phyloP scores from a whole-genome alignment of 2,113 vertebrate genomes.

The Thinocorus orbignyianus region DNA sequence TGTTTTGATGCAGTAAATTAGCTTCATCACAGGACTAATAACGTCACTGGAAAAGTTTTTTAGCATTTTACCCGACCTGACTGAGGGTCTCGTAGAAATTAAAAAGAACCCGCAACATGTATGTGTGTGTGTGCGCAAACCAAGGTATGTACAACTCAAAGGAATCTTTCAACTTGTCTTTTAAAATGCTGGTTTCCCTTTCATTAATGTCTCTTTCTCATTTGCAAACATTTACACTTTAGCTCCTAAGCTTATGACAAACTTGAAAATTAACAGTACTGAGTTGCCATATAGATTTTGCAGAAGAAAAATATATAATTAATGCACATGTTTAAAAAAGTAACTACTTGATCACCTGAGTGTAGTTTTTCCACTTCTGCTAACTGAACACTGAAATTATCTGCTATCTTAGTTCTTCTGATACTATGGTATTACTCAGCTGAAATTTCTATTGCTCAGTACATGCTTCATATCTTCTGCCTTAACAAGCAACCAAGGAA shows the following conservation, averaged over 20 bases:
- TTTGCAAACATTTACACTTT: neutral
- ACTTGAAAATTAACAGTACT: neutral
- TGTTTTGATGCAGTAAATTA: neutral
- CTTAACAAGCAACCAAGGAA: neutral
- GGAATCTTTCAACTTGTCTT: neutral
- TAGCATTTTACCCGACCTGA: neutral
- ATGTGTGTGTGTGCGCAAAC: neutral
- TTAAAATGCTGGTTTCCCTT: neutral
- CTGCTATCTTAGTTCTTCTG: neutral
- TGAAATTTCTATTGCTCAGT: neutral
- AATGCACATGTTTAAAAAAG: neutral
- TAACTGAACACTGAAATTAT: neutral
- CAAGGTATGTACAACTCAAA: neutral
- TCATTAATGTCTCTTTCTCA: neutral
- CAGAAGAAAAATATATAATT: neutral
- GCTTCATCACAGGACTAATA: neutral
- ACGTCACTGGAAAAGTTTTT: neutral
- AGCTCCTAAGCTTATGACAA: neutral
- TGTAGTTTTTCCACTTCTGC: neutral
- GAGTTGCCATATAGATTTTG: neutral
- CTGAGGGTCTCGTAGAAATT: neutral
- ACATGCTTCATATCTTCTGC: fast-evolving
- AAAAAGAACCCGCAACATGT: neutral
- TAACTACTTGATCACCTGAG: neutral
- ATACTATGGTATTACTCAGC: neutral